Conservation (phyloP, 2,113 vertebrate species). For the Silurus asotus region DNA sequence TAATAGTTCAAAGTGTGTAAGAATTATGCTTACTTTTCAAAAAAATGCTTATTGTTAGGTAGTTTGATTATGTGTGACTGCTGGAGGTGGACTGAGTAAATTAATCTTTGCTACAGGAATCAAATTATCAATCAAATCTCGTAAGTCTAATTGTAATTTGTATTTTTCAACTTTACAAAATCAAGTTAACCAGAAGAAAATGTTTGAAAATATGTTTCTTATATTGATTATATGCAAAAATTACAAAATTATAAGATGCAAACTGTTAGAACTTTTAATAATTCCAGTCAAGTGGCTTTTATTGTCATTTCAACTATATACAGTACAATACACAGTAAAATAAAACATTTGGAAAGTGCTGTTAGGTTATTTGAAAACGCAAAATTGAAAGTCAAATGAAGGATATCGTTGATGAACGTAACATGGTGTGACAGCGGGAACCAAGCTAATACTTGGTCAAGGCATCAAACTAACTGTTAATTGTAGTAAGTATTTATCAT, state of each 20-base stretch:
- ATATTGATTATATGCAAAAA: neutral
- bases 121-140: conserved; percentile 27
- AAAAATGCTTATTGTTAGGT: conserved; percentile 37
- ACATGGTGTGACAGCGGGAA: conserved; percentile 11
- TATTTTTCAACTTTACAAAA: neutral
- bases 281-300: too few relatives aligned
- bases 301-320: too few relatives aligned
- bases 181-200: neutral
- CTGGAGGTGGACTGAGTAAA: neutral
- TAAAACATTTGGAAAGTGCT: neutral
- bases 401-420: neutral
- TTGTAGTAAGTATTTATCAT: conserved; percentile 49
- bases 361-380: neutral
- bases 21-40: neutral
- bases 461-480: conserved; percentile 34
- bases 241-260: neutral
- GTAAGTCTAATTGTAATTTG: conserved; percentile 9
- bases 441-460: conserved; percentile 51
- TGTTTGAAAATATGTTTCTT: neutral
- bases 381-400: neutral
- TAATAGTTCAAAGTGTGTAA: neutral
- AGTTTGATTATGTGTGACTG: conserved; percentile 44
- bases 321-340: too few relatives aligned
- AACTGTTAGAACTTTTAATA: neutral
- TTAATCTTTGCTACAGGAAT: conserved; percentile 44